These are phyloP conservation scores for Stenotaenia linearis DNA, from an alignment of 2,888 invertebrate genomes.

Conservation along the genomic window DNA sequence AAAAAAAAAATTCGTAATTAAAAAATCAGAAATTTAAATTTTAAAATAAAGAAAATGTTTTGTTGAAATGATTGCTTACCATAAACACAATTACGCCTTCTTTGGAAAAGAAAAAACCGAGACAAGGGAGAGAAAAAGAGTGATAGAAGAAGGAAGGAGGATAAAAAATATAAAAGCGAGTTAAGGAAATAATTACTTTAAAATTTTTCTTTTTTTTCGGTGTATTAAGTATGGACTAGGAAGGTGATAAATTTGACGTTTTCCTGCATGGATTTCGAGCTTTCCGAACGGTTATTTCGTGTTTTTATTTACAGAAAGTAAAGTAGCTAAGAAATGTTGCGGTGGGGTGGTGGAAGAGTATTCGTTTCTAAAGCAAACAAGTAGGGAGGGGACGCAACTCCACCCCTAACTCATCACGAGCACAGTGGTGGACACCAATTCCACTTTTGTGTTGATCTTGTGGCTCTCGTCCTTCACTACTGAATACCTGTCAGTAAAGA, in stretches of 20 bases:
- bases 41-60: background rate
- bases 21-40: background rate
- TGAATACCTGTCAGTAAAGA: constrained; percentile 20
- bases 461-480: constrained; percentile 15
- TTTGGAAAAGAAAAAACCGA: background rate
- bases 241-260: background rate
- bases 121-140: constrained; percentile 14
- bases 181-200: constrained; percentile 12
- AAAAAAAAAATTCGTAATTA: background rate
- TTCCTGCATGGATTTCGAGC: background rate
- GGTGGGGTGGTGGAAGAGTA: background rate
- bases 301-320: background rate
- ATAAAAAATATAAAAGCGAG: background rate
- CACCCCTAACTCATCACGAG: constrained; percentile 2
- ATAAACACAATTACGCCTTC: background rate
- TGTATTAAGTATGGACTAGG: background rate
- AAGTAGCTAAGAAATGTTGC: background rate
- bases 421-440: constrained; percentile 26
- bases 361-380: constrained; percentile 26
- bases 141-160: background rate
- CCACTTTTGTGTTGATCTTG: constrained; percentile 26
- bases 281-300: no score
- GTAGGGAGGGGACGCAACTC: background rate
- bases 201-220: background rate
- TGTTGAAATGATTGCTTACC: background rate